Percentiles rank a stretch among this genome's conserved stretches.
These are phyloP conservation scores for Cyrtonyx montezumae DNA, from an alignment of 2,113 vertebrate genomes.

Conservation along the genomic window DNA sequence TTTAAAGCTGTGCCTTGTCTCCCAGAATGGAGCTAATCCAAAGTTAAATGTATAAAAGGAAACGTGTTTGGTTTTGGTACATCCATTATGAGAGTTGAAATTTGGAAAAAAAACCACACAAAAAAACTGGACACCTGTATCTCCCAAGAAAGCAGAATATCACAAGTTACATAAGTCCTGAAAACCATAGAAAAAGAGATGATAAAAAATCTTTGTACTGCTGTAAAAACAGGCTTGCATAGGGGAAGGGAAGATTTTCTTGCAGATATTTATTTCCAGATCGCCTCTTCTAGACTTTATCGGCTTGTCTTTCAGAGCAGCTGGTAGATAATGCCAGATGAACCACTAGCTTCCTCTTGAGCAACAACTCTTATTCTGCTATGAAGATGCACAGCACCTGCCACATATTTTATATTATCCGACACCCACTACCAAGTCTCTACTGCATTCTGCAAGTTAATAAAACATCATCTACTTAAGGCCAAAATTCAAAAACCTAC, in stretches of 20 bases:
- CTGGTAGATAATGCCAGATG: not conserved
- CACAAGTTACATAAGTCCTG: not conserved
- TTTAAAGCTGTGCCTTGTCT: not conserved
- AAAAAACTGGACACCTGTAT: not conserved
- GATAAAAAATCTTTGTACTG: not conserved
- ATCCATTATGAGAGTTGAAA: not conserved
- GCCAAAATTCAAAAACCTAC: not conserved
- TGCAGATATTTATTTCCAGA: not conserved
- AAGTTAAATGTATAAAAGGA: not conserved
- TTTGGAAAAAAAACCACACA: not conserved
- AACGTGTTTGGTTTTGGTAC: not conserved
- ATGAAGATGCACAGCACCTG: not conserved
- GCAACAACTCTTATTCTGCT: not conserved
- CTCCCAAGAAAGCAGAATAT: not conserved
- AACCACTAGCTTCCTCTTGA: not conserved
- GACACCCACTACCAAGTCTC: not conserved
- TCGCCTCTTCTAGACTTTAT: not conserved
- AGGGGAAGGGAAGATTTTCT: not conserved
- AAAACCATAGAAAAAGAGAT: not conserved
- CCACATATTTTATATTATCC: not conserved
- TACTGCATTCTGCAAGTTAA: not conserved
- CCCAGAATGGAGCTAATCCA: not conserved
- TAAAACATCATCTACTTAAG: slow-evolving; percentile 9
- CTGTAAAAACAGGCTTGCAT: not conserved
- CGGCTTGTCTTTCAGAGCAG: not conserved